These are phyloP conservation scores for Bombus turneri DNA, from an alignment of 1,140 invertebrate species.

Conservation along the genomic window DNA sequence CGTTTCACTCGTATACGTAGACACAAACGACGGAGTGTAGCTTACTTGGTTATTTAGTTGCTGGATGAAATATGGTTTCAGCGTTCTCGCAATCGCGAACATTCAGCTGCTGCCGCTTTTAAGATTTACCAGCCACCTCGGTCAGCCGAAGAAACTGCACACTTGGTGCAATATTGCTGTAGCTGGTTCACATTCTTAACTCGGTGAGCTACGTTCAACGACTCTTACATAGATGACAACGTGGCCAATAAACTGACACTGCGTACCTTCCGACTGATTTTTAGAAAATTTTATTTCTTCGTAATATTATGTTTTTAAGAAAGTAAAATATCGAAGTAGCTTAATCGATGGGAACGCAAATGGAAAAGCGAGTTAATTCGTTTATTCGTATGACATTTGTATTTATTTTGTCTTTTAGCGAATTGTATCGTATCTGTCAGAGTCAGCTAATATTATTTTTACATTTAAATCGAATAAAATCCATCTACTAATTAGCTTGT, in stretches of 20 bases:
- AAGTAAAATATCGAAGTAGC: neutral
- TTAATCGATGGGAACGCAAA: neutral
- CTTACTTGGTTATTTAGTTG: conserved; percentile 64
- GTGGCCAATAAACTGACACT: neutral
- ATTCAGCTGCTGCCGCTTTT: conserved; percentile 58
- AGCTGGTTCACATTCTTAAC: conserved; percentile 38
- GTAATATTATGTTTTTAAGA: neutral
- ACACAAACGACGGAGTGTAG: conserved; percentile 1
- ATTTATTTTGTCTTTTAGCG: no score
- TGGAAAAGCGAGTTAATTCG: neutral
- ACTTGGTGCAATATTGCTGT: conserved; percentile 52
- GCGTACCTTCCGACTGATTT: neutral
- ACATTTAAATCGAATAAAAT: neutral
- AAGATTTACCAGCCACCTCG: conserved; percentile 62
- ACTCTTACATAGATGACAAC: conserved; percentile 12
- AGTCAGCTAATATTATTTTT: no score
- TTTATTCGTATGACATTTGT: neutral
- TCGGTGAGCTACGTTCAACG: neutral
- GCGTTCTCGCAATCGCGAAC: conserved; percentile 49
- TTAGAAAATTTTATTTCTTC: neutral
- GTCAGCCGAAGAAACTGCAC: conserved; percentile 60
- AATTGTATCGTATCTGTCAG: neutral
- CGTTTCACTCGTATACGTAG: conserved; percentile 11
- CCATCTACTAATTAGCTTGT: no score
- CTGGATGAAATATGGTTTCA: conserved; percentile 60